phyloP scores from a whole-genome alignment of 1,140 invertebrate genomes.

The Sarcophaga peregrina region DNA sequence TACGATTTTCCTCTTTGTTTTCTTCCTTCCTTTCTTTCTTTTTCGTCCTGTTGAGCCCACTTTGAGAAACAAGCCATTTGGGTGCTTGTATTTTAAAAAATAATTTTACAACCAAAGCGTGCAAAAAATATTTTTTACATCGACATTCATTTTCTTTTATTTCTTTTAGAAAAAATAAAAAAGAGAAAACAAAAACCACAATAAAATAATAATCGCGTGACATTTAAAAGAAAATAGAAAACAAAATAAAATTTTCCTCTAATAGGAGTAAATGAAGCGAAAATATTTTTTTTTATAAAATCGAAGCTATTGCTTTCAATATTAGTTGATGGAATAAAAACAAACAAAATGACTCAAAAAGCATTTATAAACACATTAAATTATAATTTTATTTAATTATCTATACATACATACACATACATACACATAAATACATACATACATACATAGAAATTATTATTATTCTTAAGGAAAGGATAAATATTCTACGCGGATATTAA shows the following conservation, averaged over 20 bases:
- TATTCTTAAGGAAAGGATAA: too few relatives aligned
- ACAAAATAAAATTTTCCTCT: too few relatives aligned
- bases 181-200: neutral
- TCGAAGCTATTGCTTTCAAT: too few relatives aligned
- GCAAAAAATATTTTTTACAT: neutral
- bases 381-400: neutral
- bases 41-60: too few relatives aligned
- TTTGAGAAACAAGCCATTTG: neutral
- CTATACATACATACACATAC: neutral
- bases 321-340: too few relatives aligned
- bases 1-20: neutral
- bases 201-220: neutral
- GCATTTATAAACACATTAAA: conserved; percentile 1
- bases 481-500: too few relatives aligned
- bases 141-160: neutral
- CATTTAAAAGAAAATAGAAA: conserved; percentile 10
- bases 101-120: neutral
- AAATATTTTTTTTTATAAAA: too few relatives aligned
- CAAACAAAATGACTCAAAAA: neutral
- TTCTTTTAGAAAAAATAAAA: neutral
- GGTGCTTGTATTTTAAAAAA: neutral
- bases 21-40: too few relatives aligned
- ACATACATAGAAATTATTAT: too few relatives aligned
- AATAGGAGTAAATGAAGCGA: too few relatives aligned
- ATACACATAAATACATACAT: too few relatives aligned